Percentiles rank a stretch among this genome's conserved stretches.
Evolutionary conservation across 2,888 invertebrate genomes (phyloP).

Genomic region (Spatulosminthurus flaviceps): DNA sequence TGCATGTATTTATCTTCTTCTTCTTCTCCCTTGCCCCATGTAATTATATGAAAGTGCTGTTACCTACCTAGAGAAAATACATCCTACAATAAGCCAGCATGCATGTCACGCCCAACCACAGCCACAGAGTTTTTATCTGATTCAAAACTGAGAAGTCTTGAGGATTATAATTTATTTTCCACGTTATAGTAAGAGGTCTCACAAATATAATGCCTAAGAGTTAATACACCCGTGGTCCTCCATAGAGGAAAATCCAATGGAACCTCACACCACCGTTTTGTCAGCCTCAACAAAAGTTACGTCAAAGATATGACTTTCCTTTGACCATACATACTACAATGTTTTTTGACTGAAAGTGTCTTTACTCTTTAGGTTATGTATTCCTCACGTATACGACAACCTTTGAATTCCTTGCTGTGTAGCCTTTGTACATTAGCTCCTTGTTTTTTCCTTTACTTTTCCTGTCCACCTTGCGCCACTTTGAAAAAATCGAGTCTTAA

Average conservation of each 20-base stretch:
- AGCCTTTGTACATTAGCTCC: background rate
- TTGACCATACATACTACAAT: background rate
- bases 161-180: conserved; percentile 15
- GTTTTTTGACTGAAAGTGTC: too few relatives aligned
- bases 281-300: conserved; percentile 10
- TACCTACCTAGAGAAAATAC: too few relatives aligned
- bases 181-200: conserved; percentile 8
- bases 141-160: background rate
- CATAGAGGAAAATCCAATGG: background rate
- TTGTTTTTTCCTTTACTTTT: background rate
- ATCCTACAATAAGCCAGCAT: conserved; percentile 31
- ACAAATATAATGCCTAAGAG: background rate
- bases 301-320: background rate
- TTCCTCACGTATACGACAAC: background rate
- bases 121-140: conserved; percentile 23
- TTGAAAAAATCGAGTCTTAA: background rate
- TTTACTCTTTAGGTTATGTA: too few relatives aligned
- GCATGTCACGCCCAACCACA: conserved; percentile 40
- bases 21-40: too few relatives aligned
- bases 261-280: conserved; percentile 3
- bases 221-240: background rate
- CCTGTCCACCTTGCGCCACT: background rate
- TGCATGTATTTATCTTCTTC: too few relatives aligned
- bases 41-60: too few relatives aligned
- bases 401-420: background rate